A percentile compares a stretch with the other conserved stretches of the same genome.
phyloP scores from a whole-genome alignment of 2,113 vertebrate genomes.

The Amblyopsis rosae region DNA sequence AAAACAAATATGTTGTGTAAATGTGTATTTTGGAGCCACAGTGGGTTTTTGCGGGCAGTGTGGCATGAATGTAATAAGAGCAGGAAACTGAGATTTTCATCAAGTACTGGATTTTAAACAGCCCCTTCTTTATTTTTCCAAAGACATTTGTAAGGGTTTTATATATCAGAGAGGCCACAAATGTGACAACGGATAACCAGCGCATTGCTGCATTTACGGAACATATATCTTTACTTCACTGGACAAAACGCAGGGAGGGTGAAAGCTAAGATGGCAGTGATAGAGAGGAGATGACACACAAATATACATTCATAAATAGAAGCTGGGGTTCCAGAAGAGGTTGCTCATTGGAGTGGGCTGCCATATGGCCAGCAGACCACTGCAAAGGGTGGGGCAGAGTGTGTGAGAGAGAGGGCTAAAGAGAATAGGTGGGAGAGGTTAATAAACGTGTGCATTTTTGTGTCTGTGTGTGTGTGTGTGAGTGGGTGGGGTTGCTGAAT shows the following conservation, averaged over 20 bases:
- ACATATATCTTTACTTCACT: conserved; percentile 7
- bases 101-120: too few species aligned
- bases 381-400: conserved; percentile 58
- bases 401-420: conserved; percentile 7
- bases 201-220: conserved; percentile 34
- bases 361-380: conserved; percentile 78
- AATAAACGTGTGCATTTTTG: conserved; percentile 2
- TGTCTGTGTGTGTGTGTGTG: conserved; percentile 32
- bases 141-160: too few species aligned
- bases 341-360: conserved; percentile 61
- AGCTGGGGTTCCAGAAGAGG: conserved; percentile 55
- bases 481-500: conserved; percentile 61
- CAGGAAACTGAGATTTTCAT: too few species aligned
- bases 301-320: conserved; percentile 40
- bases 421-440: conserved; percentile 21
- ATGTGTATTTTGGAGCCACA: background rate
- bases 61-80: background rate
- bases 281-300: conserved; percentile 39
- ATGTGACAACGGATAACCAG: background rate
- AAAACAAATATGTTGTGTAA: too few species aligned
- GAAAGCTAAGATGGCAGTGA: conserved; percentile 14
- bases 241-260: conserved; percentile 15
- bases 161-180: background rate
- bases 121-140: too few species aligned
- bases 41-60: background rate